phyloP scores from a whole-genome alignment of 2,888 invertebrate genomes.

The Mesochorus sp. region DNA sequence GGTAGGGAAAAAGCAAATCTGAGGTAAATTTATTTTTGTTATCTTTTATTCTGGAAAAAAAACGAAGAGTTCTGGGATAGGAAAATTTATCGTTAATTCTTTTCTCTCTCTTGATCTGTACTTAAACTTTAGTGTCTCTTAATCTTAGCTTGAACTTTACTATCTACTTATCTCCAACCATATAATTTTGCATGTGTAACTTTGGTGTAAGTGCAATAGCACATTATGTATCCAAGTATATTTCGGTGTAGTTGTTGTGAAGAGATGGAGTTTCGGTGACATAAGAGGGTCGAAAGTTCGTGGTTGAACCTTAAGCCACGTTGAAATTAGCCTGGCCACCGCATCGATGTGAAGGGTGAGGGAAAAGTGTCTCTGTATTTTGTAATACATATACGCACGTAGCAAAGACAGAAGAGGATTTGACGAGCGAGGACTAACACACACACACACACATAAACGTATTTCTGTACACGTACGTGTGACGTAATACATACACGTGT shows the following conservation, averaged over 20 bases:
- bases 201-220: background rate
- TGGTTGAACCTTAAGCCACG: conserved; percentile 54
- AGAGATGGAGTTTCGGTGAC: conserved; percentile 23
- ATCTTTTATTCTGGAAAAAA: no score
- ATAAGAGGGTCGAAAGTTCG: conserved; percentile 59
- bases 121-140: no score
- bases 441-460: background rate
- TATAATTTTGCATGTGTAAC: no score
- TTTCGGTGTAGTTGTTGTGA: conserved; percentile 22
- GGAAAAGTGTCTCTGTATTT: conserved; percentile 9
- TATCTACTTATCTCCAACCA: no score
- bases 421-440: conserved; percentile 18
- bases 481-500: background rate
- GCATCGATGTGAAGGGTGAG: conserved; percentile 65
- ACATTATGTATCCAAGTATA: conserved; percentile 1
- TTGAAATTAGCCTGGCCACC: conserved; percentile 69
- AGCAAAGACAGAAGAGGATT: conserved; percentile 28
- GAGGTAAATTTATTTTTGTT: no score
- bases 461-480: background rate
- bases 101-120: no score
- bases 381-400: conserved; percentile 3
- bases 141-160: no score
- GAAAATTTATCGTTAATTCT: no score
- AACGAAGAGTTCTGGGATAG: no score
- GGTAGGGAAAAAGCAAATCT: no score